Evolutionary conservation across 2,797 vertebrate species (phyloP), one percentile per base, ranked within the genome.

Genomic region (Myotis pilosus): DNA sequence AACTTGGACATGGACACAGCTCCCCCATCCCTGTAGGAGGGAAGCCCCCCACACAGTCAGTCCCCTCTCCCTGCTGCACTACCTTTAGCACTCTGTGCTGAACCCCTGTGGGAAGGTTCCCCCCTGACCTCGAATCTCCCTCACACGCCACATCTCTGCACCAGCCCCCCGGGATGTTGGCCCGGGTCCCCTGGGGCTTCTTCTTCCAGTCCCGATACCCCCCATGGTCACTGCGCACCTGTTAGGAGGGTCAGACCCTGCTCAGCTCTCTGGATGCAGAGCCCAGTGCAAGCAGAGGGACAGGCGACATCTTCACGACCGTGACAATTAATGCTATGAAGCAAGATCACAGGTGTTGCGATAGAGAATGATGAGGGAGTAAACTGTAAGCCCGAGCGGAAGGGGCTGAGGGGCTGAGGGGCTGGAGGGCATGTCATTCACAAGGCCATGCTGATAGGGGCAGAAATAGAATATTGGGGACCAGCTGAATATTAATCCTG

Each of bases 31-130:
- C 51, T 25, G 3, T 4, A 1, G 78, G 72, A 69, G 4, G 8
- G 1, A n/a, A 25, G 16, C 8, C 23, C 47, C 41, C 23, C 41
- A 44, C 3, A 0, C 55, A 4, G 4, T 8, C 0, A 13, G 28
- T 30, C 15, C 19, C 12, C 10, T 49, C 49, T 28, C 16, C n/a
- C 12, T 7, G 2, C 3, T 19, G 30, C 49, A 10, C 8, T 17
- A 6, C 36, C 60, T 38, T 5, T 38, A 3, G 7, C 16, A 17
- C 69, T 23, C 15, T 10, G 2, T 2, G 7, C 33, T 11, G 9
- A 20, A 15, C 9, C 30, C n/a, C 60, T 60, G 57, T 62, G 11
- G 60, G 60, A 30, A 30, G 12, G 60, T 7, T 60, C 28, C 60
- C 57, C 47, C 19, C 28, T 4, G 60, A 38, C 49, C 57, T 57